Conservation (phyloP, 2,797 vertebrate species). For the Malacoraja senta region DNA sequence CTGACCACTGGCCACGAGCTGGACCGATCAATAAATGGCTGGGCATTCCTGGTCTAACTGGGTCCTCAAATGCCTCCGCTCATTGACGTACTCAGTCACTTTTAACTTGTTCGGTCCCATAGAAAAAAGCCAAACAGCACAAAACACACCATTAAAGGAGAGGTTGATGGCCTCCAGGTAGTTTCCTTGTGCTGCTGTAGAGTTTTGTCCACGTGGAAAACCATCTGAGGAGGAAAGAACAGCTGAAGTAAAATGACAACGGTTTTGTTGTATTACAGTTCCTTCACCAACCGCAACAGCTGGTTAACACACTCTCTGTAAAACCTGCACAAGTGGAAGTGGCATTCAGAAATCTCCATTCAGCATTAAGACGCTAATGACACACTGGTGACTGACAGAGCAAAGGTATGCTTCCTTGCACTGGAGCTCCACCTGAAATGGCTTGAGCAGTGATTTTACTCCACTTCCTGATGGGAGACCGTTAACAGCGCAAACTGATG, state of each 20-base stretch:
- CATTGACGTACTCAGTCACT: background rate
- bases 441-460: background rate
- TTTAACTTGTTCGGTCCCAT: background rate
- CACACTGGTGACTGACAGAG: too few species aligned
- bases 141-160: conserved; percentile 84
- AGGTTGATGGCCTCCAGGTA: conserved; percentile 96
- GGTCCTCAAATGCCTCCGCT: background rate
- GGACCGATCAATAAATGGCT: background rate
- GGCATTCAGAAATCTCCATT: background rate
- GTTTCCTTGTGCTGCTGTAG: conserved; percentile 90
- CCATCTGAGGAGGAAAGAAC: conserved; percentile 63
- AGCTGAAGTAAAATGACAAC: background rate
- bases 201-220: conserved; percentile 81
- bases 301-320: background rate
- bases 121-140: background rate
- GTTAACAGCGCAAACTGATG: background rate
- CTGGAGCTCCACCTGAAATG: background rate
- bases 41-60: background rate
- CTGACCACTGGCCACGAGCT: background rate
- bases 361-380: background rate
- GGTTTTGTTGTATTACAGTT: background rate
- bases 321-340: background rate
- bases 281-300: background rate
- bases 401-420: too few species aligned
- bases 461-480: background rate